Base-by-base conservation (phyloP, 1,140 invertebrate genomes). In the Gryon sp. region DNA sequence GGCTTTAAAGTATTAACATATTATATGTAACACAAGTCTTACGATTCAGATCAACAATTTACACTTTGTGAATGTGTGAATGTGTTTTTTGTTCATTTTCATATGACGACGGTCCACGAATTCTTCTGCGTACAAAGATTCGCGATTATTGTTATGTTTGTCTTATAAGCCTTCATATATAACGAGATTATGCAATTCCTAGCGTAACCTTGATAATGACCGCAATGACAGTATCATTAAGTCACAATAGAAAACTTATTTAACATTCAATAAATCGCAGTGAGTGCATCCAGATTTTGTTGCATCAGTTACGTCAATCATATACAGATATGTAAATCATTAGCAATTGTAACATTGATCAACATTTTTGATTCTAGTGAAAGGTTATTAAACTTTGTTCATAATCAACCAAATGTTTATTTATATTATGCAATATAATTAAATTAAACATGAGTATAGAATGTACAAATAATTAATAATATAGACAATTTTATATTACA, bases 171-270 rank as follows among this genome's bases (percentile, higher is more conserved):
- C 24, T 46, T 63, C 59, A 57, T 73, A 70, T 77, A 69, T 77
- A 68, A 66, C 48, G 12, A 40, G 36, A 73, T 77, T 72, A 77
- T 77, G 75, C 66, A 77, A 77, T 77, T 46, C n/a, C 14, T 28
- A 68, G 22, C 62, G 62, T 57, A 68, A 73, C 75, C 75, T 77
- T 77, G 75, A 68, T 77, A 77, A 73, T 77, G 75, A 77, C 75
- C 75, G 68, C 62, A 77, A 77, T 77, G 68, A 77, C 62, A 77
- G 75, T 66, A 63, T 68, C 68, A 77, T 77, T 73, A 77, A 77
- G 41, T 68, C 68, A 73, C 46, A 72, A 77, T 77, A 62, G 62
- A 68, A 77, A 77, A 63, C 66, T 72, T 72, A 60, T 72, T 72
- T 45, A 62, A 77, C 66, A 32, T 77, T 40, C 46, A 45, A 76